Base-by-base conservation (phyloP, 2,888 invertebrate genomes). In the Apodemia mormo region DNA sequence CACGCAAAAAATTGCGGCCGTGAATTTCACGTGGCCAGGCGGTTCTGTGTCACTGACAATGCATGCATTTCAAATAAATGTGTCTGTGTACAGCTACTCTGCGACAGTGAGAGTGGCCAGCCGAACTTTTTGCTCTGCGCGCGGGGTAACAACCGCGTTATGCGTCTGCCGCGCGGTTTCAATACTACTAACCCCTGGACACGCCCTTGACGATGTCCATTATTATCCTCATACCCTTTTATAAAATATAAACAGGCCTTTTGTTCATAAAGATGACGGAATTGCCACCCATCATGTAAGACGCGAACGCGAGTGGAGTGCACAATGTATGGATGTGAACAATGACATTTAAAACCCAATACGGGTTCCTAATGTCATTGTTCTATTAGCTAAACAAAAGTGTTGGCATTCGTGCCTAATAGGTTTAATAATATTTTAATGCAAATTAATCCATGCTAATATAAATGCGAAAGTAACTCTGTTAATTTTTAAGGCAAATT, bases 131-230 rank as follows among this genome's bases (percentile, higher is more conserved):
- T 76, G 77, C 76, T 79, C 78, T 77, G 78, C 79, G 77, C 72
- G 75, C 74, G 71, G 82, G 81, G 79, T 78, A 82, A 82, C 79
- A 81, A 81, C 83, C 84, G 81, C 81, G 76, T 82, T 79, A 82
- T 81, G 79, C 73, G 76, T 74, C 74, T 74, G 72, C 68, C 49
- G 67, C 70, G 64, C 69, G 64, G 72, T 72, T 72, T 74, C 67
- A 74, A 70, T 49, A 61, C 66, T 52, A 45, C 68, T 61, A 61
- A 56, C 68, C 12, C 72, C 70, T 54, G 49, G 73, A 65, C 75
- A 71, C 74, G 71, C 75, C 75, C 71, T 66, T 58, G 66, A 66
- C 70, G 69, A 67, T 67, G 33, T 14, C 61, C 61, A 33, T 33
- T 33, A 61, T 61, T 61, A 61, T 61, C 33, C 33, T 61, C 33